A percentile compares a stretch with the other conserved stretches of the same genome.
These are phyloP conservation scores for Macropis europaea DNA, from an alignment of 2,888 invertebrate species.

Conservation along the genomic window DNA sequence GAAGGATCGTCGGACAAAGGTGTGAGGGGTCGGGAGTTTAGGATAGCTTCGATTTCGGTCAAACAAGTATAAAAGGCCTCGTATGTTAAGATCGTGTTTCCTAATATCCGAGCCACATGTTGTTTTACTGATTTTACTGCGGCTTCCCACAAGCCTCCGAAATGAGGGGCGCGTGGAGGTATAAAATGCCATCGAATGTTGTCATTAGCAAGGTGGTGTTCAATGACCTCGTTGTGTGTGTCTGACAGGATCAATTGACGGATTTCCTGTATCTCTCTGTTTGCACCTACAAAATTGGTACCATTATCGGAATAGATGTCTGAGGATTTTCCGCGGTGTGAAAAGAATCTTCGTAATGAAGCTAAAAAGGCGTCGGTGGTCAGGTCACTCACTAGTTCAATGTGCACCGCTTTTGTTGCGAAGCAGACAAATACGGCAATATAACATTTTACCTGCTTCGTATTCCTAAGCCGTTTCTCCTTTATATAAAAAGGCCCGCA, in stretches of 20 bases:
- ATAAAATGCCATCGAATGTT: conserved; percentile 54
- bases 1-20: conserved; percentile 3
- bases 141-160: conserved; percentile 9
- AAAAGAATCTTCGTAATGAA: conserved; percentile 11
- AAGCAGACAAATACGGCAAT: conserved; percentile 63
- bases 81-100: background rate
- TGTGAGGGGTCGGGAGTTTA: background rate
- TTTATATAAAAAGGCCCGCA: conserved; percentile 55
- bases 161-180: background rate
- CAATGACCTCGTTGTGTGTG: too few species aligned
- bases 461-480: conserved; percentile 27
- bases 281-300: conserved; percentile 63
- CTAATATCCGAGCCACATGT: background rate
- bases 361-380: conserved; percentile 34
- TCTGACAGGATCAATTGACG: too few species aligned
- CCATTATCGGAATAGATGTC: conserved; percentile 64
- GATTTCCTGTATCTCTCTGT: too few species aligned
- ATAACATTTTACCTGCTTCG: conserved; percentile 58
- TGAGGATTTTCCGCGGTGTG: conserved; percentile 51
- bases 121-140: background rate
- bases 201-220: too few species aligned
- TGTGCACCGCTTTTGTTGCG: conserved; percentile 57
- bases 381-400: conserved; percentile 56
- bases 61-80: background rate
- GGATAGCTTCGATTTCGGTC: background rate